These are phyloP conservation scores for Athrips mouffetella DNA, from an alignment of 2,888 invertebrate species.

Conservation along the genomic window DNA sequence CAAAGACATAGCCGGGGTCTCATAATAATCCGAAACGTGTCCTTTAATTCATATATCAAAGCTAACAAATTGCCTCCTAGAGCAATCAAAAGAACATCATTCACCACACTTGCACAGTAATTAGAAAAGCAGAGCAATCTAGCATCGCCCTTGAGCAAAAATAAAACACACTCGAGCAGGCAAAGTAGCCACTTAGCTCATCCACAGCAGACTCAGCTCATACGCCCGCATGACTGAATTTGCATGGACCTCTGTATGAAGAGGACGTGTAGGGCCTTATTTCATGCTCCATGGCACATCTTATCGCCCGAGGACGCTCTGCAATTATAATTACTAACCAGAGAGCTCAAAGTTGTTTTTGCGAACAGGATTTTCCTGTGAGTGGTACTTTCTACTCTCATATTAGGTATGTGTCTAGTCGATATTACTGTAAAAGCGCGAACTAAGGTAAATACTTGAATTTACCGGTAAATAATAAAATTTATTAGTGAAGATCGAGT, in stretches of 20 bases:
- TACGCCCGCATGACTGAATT: constrained; percentile 57
- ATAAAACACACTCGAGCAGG: constrained; percentile 35
- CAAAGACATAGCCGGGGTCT: too few relatives aligned
- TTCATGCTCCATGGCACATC: constrained; percentile 72
- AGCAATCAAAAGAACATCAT: neutral
- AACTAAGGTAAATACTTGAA: too few relatives aligned
- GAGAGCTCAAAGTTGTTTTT: constrained; percentile 52
- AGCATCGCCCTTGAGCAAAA: constrained; percentile 11
- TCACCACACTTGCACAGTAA: constrained; percentile 4
- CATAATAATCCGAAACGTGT: too few relatives aligned
- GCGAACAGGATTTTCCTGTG: constrained; percentile 26
- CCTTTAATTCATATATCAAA: too few relatives aligned
- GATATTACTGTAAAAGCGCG: too few relatives aligned
- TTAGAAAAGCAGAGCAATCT: constrained; percentile 7
- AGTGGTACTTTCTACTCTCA: constrained; percentile 5
- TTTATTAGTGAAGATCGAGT: too few relatives aligned
- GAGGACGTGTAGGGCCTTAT: constrained; percentile 62
- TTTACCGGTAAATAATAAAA: too few relatives aligned
- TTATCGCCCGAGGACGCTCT: constrained; percentile 71
- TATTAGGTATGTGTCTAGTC: too few relatives aligned
- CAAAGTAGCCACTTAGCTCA: constrained; percentile 46
- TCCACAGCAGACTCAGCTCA: constrained; percentile 39
- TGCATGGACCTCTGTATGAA: constrained; percentile 52
- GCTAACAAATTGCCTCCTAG: too few relatives aligned
- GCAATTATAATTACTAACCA: constrained; percentile 72